Evolutionary conservation across 2,888 invertebrate species (phyloP).

Genomic region (Sarcophaga caerulescens): DNA sequence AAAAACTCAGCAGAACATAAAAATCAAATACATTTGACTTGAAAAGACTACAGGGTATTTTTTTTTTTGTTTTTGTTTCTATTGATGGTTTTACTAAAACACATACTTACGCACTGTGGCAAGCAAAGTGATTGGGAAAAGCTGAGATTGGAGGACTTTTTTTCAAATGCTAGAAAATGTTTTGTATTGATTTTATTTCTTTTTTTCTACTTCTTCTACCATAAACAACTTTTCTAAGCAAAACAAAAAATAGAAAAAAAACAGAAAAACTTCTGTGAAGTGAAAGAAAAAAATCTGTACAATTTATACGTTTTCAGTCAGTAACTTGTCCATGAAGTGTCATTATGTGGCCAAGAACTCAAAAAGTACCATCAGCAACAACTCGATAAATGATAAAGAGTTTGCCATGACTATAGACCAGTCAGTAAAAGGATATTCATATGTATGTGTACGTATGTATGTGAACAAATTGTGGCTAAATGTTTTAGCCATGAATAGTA

Average conservation of each 20-base stretch:
- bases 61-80: neutral
- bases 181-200: conserved; percentile 49
- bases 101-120: neutral
- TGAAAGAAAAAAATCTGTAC: conserved; percentile 39
- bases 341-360: conserved; percentile 71
- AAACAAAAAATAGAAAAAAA: neutral
- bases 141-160: conserved; percentile 39
- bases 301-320: conserved; percentile 62
- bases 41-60: conserved; percentile 47
- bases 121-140: conserved; percentile 37
- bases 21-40: conserved; percentile 58
- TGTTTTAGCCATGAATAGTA: conserved; percentile 50
- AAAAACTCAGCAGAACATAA: neutral
- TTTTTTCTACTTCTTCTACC: neutral
- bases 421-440: neutral
- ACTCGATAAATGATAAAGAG: conserved; percentile 47
- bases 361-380: conserved; percentile 49
- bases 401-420: neutral
- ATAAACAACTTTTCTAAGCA: conserved; percentile 43
- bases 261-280: neutral
- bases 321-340: conserved; percentile 70
- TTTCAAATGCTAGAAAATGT: conserved; percentile 4
- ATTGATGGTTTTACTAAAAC: neutral
- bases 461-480: conserved; percentile 60
- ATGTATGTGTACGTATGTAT: neutral